These are phyloP conservation scores for Sorex fumeus DNA, from an alignment of 2,113 vertebrate species.

Conservation along the genomic window DNA sequence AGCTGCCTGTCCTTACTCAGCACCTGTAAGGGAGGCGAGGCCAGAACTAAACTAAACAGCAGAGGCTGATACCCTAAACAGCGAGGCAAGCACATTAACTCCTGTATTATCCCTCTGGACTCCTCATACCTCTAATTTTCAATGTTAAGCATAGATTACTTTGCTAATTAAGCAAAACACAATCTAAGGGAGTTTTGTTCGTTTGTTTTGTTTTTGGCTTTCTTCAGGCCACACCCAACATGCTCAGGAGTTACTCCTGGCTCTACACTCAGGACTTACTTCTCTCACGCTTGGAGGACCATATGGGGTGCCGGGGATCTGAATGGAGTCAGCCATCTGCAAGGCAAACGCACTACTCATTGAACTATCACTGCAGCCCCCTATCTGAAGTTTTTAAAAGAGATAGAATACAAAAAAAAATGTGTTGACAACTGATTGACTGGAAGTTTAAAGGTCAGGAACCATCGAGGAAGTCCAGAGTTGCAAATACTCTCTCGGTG, in stretches of 20 bases:
- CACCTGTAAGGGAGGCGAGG: not conserved
- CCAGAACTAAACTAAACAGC: not conserved
- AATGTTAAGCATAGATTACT: conserved; percentile 8
- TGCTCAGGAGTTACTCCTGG: too few species aligned
- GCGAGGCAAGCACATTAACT: too few species aligned
- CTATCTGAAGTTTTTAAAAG: not conserved
- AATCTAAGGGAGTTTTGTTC: not conserved
- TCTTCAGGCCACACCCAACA: too few species aligned
- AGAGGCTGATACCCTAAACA: not conserved
- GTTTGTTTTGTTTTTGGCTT: too few species aligned
- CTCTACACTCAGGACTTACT: too few species aligned
- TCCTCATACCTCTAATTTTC: conserved; percentile 17
- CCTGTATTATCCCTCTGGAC: not conserved
- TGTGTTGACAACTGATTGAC: not conserved
- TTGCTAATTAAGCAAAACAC: conserved; percentile 50
- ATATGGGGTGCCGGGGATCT: too few species aligned
- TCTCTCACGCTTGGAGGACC: too few species aligned
- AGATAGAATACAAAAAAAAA: conserved; percentile 4
- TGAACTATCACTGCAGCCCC: too few species aligned
- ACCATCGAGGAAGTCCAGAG: not conserved
- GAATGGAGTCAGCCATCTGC: too few species aligned
- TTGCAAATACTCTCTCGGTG: not conserved
- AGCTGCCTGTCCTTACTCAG: not conserved
- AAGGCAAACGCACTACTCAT: too few species aligned
- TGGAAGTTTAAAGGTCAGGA: conserved; percentile 39